Conservation (phyloP, 2,797 vertebrate genomes). For the Rhadinocentrus ornatus region DNA sequence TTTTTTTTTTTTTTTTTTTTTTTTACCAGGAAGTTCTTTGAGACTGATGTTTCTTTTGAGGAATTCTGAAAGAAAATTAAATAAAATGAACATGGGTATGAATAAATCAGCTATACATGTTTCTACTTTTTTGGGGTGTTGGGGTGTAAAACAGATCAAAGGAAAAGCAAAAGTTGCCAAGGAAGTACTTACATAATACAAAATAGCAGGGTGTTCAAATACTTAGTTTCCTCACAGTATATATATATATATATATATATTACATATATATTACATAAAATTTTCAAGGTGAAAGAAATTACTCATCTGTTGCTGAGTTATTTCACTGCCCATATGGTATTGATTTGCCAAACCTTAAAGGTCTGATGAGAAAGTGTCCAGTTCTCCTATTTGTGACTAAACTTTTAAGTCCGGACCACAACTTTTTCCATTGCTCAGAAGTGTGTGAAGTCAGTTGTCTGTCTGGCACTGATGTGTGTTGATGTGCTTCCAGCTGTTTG, state of each 20-base stretch:
- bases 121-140: not conserved
- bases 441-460: constrained; percentile 66
- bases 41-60: too few relatives aligned
- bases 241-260: too few relatives aligned
- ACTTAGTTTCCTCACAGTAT: too few relatives aligned
- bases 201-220: too few relatives aligned
- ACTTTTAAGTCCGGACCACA: constrained; percentile 2
- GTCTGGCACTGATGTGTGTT: constrained; percentile 69
- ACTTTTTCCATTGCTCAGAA: constrained; percentile 32
- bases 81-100: too few relatives aligned
- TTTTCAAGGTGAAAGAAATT: not conserved
- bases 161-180: not conserved
- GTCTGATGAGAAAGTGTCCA: constrained; percentile 12
- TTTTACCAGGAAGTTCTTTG: too few relatives aligned
- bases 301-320: not conserved
- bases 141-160: not conserved
- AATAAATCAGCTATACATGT: not conserved
- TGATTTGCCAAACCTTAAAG: constrained; percentile 32
- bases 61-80: too few relatives aligned
- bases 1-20: too few relatives aligned
- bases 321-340: not conserved
- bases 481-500: constrained; percentile 74
- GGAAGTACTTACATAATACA: too few relatives aligned
- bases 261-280: not conserved
- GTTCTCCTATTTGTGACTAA: constrained; percentile 24